Base-by-base conservation (phyloP, 1,140 invertebrate species). In the Platorchestia sp. region DNA sequence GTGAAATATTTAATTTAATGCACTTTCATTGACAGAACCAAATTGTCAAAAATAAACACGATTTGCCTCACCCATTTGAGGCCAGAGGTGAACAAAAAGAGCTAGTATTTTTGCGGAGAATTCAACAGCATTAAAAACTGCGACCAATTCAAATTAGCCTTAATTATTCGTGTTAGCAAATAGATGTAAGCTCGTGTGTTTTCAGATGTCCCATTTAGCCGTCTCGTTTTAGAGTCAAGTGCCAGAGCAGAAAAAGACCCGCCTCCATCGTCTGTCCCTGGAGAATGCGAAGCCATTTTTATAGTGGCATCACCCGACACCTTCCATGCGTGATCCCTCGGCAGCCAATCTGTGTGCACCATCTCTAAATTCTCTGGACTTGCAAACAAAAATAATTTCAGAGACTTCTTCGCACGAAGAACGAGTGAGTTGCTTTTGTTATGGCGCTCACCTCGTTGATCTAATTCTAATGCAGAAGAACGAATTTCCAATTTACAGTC, bases 311-410 rank as follows among this genome's bases (percentile, higher is more conserved):
- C 47, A 93, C 43, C 43, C 44, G 10, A 93, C 91, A 45, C 91
- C 91, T 93, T 36, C 41, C 87, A 89, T 45, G 45, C 91, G 91
- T 93, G 91, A 93, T 93, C 91, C 44, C 43, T 93, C 43, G 41
- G 40, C 43, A 93, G 91, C 91, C 45, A 93, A 93, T 93, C 91
- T 45, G 40, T 44, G 91, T 40, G 27, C 44, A 47, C 41, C 91
- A 93, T 93, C 45, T 45, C 91, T 93, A 93, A 93, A 93, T 93
- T 93, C 91, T 93, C 45, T 6, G 40, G 91, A 45, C 7, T 45
- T 6, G 45, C 91, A 45, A 93, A 45, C 91, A 47, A 93, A 93
- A 93, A 93, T 93, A n/a, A 45, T 93, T 45, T 40, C 91, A 45
- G 45, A 93, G 45, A 44, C 91, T 47, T 47, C 91, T 44, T 45